A percentile compares a stretch with the other conserved stretches of the same genome.
Conservation (phyloP, 2,888 invertebrate genomes). For the Temnothorax unifasciatus region DNA sequence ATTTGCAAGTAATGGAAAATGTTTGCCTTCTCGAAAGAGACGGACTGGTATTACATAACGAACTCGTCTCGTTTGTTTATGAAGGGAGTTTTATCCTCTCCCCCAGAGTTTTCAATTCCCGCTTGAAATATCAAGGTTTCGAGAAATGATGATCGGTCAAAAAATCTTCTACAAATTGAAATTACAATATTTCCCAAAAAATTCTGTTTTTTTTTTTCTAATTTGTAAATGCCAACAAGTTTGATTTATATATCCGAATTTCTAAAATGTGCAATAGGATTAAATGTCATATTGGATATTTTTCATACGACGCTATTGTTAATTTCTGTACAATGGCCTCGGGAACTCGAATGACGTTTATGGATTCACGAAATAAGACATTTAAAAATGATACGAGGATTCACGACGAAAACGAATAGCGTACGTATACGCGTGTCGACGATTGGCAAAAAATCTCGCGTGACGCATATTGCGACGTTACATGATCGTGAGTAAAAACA, state of each 20-base stretch:
- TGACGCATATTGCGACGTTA: constrained; percentile 25
- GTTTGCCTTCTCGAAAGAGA: not conserved
- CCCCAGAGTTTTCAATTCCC: not conserved
- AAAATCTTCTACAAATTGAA: not conserved
- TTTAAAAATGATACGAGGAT: constrained; percentile 5
- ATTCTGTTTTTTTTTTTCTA: not conserved
- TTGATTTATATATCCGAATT: not conserved
- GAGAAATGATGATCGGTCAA: not conserved
- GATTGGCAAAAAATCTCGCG: constrained; percentile 36
- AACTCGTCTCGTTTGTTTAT: not conserved
- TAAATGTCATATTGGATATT: not conserved
- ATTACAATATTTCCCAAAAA: not conserved
- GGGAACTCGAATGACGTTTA: not conserved
- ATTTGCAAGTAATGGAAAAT: not conserved
- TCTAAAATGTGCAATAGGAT: not conserved
- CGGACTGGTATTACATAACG: not conserved
- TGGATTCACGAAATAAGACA: not conserved
- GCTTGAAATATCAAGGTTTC: not conserved
- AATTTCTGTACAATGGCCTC: not conserved
- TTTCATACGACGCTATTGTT: not conserved
- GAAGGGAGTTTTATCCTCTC: not conserved
- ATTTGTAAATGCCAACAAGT: not conserved
- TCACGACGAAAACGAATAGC: not conserved
- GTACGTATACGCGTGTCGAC: not conserved
- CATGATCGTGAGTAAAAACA: constrained; percentile 37